Evolutionary conservation across 2,113 vertebrate species (phyloP).

Genomic region (Sinosuthora webbiana): DNA sequence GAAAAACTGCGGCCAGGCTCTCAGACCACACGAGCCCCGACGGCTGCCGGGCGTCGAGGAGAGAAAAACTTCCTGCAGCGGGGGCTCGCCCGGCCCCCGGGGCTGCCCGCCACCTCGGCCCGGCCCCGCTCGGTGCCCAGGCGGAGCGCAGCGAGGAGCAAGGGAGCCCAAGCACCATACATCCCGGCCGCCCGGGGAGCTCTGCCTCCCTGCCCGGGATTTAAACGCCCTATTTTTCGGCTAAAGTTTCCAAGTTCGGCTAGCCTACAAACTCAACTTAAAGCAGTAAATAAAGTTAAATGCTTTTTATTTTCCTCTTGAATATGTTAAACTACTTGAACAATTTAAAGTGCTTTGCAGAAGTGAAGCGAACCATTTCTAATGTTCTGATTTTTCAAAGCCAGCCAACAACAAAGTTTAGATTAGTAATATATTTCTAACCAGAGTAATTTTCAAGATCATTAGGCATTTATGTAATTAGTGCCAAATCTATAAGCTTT

Average conservation of each 20-base stretch:
- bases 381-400: constrained; percentile 89
- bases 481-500: constrained; percentile 91
- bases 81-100: neutral
- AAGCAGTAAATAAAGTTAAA: constrained; percentile 79
- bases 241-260: constrained; percentile 64
- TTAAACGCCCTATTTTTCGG: neutral
- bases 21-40: neutral
- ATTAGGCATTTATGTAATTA: constrained; percentile 95
- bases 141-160: neutral
- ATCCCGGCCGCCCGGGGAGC: neutral
- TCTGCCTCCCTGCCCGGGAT: neutral
- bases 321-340: constrained; percentile 81
- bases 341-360: constrained; percentile 80
- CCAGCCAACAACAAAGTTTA: constrained; percentile 94
- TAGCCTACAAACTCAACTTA: constrained; percentile 38
- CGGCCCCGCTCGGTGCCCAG: neutral
- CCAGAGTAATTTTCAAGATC: constrained; percentile 93
- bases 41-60: neutral
- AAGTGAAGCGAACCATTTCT: constrained; percentile 88
- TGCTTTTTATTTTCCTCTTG: constrained; percentile 76
- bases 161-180: neutral
- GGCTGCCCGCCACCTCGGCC: neutral
- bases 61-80: neutral
- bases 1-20: neutral
- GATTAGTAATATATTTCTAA: constrained; percentile 92